Conservation (phyloP, 2,888 invertebrate genomes). For the Ormyrus thymus region DNA sequence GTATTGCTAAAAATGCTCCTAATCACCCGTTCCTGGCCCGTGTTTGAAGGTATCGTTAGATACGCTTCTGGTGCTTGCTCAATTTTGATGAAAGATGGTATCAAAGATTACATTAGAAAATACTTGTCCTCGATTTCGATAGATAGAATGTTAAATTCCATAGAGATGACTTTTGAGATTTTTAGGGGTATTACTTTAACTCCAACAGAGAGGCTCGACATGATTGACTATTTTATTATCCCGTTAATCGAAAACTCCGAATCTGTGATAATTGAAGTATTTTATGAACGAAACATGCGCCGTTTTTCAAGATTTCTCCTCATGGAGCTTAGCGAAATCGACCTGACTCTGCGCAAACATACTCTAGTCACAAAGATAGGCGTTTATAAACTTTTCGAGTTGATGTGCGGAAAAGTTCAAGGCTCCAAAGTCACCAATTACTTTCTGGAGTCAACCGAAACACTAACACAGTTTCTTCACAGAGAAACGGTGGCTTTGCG, state of each 20-base stretch:
- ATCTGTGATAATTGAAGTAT: slow-evolving; percentile 7
- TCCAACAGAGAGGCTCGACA: slow-evolving; percentile 65
- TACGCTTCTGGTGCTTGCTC: slow-evolving; percentile 63
- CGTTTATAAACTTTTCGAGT: slow-evolving; percentile 70
- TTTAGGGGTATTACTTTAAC: slow-evolving; percentile 58
- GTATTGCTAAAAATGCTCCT: slow-evolving; percentile 64
- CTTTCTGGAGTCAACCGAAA: neutral
- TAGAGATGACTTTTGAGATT: slow-evolving; percentile 62
- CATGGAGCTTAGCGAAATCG: neutral
- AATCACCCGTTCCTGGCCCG: slow-evolving; percentile 63
- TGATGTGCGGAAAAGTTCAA: slow-evolving; percentile 68
- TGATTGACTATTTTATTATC: slow-evolving; percentile 70
- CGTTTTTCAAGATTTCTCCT: neutral
- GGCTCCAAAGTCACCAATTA: slow-evolving; percentile 17
- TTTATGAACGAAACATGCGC: neutral
- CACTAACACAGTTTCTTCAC: neutral
- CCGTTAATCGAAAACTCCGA: slow-evolving; percentile 56
- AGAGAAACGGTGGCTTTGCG: neutral
- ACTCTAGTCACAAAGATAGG: slow-evolving; percentile 69
- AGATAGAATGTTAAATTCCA: slow-evolving; percentile 60
- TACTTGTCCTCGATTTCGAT: slow-evolving; percentile 61
- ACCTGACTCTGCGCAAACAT: slow-evolving; percentile 45
- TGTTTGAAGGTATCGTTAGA: slow-evolving; percentile 63
- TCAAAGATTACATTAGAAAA: slow-evolving; percentile 57
- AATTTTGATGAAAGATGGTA: slow-evolving; percentile 60